Evolutionary conservation across 1,140 invertebrate genomes (phyloP), one percentile per base, ranked within the genome.

Genomic region (Gryon sp.): DNA sequence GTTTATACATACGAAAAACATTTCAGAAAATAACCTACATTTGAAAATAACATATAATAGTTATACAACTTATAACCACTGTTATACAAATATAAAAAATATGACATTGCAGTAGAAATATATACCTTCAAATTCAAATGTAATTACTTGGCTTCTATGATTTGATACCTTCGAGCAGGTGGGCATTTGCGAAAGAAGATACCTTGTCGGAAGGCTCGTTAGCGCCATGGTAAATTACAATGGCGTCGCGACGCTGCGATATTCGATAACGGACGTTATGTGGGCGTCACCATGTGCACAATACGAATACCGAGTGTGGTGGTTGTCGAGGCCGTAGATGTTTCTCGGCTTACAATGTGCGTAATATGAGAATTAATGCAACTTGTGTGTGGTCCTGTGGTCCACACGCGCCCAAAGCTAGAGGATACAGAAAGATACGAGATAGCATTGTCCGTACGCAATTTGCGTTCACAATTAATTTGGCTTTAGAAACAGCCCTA

Each of bases 291-390:
- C 74, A 40, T 41, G 60, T 59, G 24, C 60, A 70, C 66, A 77
- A 68, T 72, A 62, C 62, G 55, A 77, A 72, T 72, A 57, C 28
- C 36, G 19, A 2, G n/a, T n/a, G 12, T 45, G 20, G 26, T 57
- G 65, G 32, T 59, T 59, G 36, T 15, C n/a, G 24, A 41, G 46
- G 30, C 28, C 41, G 14, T 30, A 8, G n/a, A 24, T 68, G 53
- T 43, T 55, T 30, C 60, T 74, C 52, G 40, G 59, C 26, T 50
- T 19, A 68, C 80, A 82, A 82, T 83, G 79, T 68, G 65, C 63
- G 79, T 84, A 84, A 86, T 83, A 84, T 53, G 80, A 84, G 78
- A 86, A 85, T 84, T 82, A 82, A 84, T 83, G 78, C 73, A 76
- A 78, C 66, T 76, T 81, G 77, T 66, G 82, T 84, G 82, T 82